Conservation (phyloP, 2,888 invertebrate genomes). For the Automeris io region DNA sequence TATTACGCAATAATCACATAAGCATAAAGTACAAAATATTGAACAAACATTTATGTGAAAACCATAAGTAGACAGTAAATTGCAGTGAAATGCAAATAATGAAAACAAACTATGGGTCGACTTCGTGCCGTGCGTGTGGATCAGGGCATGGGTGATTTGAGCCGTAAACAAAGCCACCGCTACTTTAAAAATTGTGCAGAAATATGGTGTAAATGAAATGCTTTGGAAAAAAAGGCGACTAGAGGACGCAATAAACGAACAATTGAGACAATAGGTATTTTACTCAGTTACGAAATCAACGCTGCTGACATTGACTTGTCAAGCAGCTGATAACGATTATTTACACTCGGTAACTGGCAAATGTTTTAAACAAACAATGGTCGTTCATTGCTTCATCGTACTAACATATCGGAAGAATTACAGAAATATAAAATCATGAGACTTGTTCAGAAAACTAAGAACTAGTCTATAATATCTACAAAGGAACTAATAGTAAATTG, state of each 20-base stretch:
- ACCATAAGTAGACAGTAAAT: constrained; percentile 3
- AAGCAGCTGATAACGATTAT: constrained; percentile 30
- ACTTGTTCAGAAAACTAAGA: constrained; percentile 24
- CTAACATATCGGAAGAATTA: constrained; percentile 27
- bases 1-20: constrained; percentile 15
- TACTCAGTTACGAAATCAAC: constrained; percentile 29
- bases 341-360: constrained; percentile 28
- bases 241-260: background rate
- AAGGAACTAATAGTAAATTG: constrained; percentile 24
- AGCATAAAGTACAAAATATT: too few species aligned
- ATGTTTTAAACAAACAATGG: constrained; percentile 38
- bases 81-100: constrained; percentile 33
- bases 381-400: constrained; percentile 39
- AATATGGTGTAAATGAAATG: background rate
- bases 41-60: background rate
- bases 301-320: constrained; percentile 35
- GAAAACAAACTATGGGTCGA: constrained; percentile 67
- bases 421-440: constrained; percentile 25
- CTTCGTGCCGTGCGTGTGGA: constrained; percentile 61
- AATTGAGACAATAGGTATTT: constrained; percentile 20
- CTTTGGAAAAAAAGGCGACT: background rate
- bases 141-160: constrained; percentile 27
- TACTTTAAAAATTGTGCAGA: background rate
- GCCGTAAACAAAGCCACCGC: constrained; percentile 5
- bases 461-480: constrained; percentile 42